Base-by-base conservation (phyloP, 2,113 vertebrate genomes). In the Mystacornis crossleyi region DNA sequence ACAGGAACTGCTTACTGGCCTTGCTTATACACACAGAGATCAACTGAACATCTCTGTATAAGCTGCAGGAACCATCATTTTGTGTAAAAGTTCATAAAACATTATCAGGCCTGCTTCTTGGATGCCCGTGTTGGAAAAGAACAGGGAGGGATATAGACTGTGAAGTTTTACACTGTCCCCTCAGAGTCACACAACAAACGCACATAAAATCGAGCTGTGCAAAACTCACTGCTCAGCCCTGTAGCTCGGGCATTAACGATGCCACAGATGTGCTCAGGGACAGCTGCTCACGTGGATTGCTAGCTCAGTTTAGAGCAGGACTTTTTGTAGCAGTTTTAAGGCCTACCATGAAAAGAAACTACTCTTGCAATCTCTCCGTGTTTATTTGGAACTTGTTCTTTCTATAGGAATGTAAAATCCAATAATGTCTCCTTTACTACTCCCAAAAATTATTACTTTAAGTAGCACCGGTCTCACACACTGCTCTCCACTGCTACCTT, bases 161-260 rank as follows among this genome's bases (percentile, higher is more conserved):
- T 24, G 23, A n/a, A 70, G 43, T 34, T 88, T 77, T 72, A 20
- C 25, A 31, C 8, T 36, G 23, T 14, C 29, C 29, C 31, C 26
- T 40, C 66, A 45, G 66, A 77, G 40, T 48, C 33, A 47, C 36
- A 69, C 18, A 66, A n/a, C 7, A 66, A 75, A 69, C 8, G 36
- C 43, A 55, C 12, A 4, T 15, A 31, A 67, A 70, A 48, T 36
- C 18, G 31, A 33, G 12, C 31, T 64, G 65, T 61, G 23, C 55
- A 72, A 24, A 79, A 53, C 7, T 28, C 47, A 2, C 14, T 60
- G 38, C 4, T 64, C 77, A 55, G 38, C 47, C 54, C 85, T 43
- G 53, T 3, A 33, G 64, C 8, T 48, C 26, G 8, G 36, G 74
- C 70, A 87, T 19, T 38, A 47, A 45, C 0, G 0, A n/a, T 58